Conservation (phyloP, 1,140 invertebrate genomes). For the Nilaparvata lugens region DNA sequence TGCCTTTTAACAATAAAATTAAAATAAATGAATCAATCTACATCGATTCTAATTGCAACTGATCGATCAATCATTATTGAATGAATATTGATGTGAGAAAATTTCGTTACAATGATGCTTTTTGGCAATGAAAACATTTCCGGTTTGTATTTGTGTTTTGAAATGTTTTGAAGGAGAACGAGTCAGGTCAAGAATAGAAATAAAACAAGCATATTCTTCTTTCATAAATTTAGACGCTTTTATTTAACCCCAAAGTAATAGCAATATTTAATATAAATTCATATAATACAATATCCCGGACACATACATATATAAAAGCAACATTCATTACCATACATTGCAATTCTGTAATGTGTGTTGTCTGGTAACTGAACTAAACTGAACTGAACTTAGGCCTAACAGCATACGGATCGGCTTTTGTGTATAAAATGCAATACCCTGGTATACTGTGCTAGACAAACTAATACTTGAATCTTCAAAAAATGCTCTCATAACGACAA, state of each 20-base stretch:
- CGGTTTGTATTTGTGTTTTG: conserved; percentile 24
- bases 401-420: conserved; percentile 16
- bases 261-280: background rate
- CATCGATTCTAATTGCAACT: background rate
- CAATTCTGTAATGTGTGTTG: background rate
- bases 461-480: background rate
- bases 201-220: background rate
- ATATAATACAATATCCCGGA: conserved; percentile 6
- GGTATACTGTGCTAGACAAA: background rate
- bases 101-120: conserved; percentile 6
- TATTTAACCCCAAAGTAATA: conserved; percentile 6
- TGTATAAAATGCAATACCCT: conserved; percentile 6
- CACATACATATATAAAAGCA: conserved; percentile 7
- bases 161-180: conserved; percentile 7
- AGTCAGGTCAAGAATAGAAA: background rate
- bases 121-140: conserved; percentile 22
- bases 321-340: background rate
- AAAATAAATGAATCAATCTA: background rate
- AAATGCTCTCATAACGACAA: too few relatives aligned
- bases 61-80: background rate
- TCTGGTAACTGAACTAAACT: conserved; percentile 6
- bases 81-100: background rate
- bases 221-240: conserved; percentile 2
- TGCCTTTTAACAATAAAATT: conserved; percentile 13
- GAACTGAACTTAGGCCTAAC: conserved; percentile 3